Base-by-base conservation (phyloP, 2,797 vertebrate species). In the Peromyscus aztecus region DNA sequence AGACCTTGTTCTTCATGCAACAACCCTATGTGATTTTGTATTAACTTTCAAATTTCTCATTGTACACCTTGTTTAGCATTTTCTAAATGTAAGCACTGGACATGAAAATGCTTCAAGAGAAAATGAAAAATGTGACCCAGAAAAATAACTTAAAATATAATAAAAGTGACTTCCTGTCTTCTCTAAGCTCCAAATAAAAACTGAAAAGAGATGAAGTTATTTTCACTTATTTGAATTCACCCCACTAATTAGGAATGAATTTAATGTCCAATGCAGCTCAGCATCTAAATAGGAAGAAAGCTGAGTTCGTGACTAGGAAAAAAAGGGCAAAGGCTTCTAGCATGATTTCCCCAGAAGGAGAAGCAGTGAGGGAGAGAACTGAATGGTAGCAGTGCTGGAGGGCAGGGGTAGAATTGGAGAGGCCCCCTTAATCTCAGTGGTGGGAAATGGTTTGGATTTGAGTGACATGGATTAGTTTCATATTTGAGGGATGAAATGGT, bases 391-490 rank as follows among this genome's bases (percentile, higher is more conserved):
- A 92, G 89, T 85, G 95, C 98, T 98, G 97, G 96, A 98, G 97
- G 98, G 98, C 89, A 97, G 91, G 89, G 96, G 89, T 2, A 2
- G 85, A 97, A 95, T 93, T 89, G 27, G 93, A 95, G 90, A 98
- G 95, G 94, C 89, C 90, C 81, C 95, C 95, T 97, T 98, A 97
- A 98, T 98, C 97, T 97, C 85, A 95, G 90, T 96, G 73, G 2
- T 97, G 81, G 97, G 94, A 98, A 98, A 92, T 98, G 91, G 93
- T 95, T 97, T 97, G 97, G 96, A 84, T 90, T 98, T 94, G 67
- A 97, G 90, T 97, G 97, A 98, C 96, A 97, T 69, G 77, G 96
- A 98, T 98, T 98, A 97, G 86, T 95, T 96, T 91, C 95, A 94
- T 97, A 97, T 95, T 97, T 98, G 97, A 97, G 77, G 95, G 93